phyloP scores from a whole-genome alignment of 2,797 vertebrate genomes.

The Discoglossus pictus region DNA sequence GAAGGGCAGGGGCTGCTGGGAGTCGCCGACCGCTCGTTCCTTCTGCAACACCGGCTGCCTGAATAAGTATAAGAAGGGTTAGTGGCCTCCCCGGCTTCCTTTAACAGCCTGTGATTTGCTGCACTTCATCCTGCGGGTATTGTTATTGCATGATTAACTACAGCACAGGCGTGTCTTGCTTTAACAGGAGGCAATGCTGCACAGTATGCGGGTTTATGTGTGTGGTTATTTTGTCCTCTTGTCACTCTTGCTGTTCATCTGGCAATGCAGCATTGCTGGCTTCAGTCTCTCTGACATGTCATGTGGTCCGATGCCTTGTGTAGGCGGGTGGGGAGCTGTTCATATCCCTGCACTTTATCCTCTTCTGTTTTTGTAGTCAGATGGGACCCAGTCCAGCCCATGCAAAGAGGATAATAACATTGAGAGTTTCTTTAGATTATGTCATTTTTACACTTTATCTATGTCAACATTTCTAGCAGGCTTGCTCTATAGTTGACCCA shows the following conservation, averaged over 20 bases:
- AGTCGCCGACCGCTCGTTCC: conserved; percentile 81
- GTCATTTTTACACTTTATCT: too few species aligned
- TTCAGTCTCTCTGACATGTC: conserved; percentile 4
- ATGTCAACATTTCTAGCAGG: too few species aligned
- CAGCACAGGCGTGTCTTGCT: conserved; percentile 30
- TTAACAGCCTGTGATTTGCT: conserved; percentile 54
- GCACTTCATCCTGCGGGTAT: conserved; percentile 26
- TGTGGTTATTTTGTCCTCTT: conserved; percentile 14
- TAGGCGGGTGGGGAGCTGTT: conserved; percentile 7
- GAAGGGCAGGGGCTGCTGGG: conserved; percentile 96
- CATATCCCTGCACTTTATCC: neutral
- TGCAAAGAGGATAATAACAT: neutral
- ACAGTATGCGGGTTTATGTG: conserved; percentile 31
- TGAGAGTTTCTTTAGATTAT: too few species aligned
- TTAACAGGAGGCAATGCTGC: conserved; percentile 33
- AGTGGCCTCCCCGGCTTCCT: conserved; percentile 70
- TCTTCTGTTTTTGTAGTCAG: neutral
- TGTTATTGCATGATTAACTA: conserved; percentile 54
- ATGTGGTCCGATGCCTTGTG: conserved; percentile 28
- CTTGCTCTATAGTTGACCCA: too few species aligned
- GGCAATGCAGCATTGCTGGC: conserved; percentile 14
- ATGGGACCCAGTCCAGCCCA: neutral
- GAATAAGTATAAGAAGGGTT: conserved; percentile 88
- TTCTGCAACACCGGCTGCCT: conserved; percentile 93
- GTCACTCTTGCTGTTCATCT: neutral